phyloP scores from a whole-genome alignment of 2,888 invertebrate genomes.

The Nemapogon koenigi region DNA sequence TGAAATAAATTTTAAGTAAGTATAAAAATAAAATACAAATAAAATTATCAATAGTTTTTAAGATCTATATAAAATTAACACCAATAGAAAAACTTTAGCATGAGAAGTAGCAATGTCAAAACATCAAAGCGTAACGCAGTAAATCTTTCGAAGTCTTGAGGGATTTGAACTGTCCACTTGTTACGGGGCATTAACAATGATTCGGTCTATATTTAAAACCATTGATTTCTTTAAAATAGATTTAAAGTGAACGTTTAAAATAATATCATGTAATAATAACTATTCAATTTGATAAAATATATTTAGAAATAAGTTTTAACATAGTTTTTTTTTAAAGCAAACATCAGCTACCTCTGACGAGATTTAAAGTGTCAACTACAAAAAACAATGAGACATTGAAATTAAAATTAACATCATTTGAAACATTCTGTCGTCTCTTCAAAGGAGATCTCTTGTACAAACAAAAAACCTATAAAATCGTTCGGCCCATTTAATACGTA shows the following conservation, averaged over 20 bases:
- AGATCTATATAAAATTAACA: conserved; percentile 27
- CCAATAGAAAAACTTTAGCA: conserved; percentile 28
- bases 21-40: conserved; percentile 1
- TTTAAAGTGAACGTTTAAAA: too few relatives aligned
- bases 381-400: conserved; percentile 26
- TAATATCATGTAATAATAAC: too few relatives aligned
- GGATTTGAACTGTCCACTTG: conserved; percentile 50
- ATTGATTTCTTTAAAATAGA: too few relatives aligned
- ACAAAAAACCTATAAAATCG: conserved; percentile 47
- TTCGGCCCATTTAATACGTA: conserved; percentile 60
- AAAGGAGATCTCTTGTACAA: conserved; percentile 30
- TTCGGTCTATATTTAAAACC: conserved; percentile 32
- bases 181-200: conserved; percentile 46
- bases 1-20: conserved; percentile 6
- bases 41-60: conserved; percentile 12
- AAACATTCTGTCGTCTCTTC: conserved; percentile 32
- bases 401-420: conserved; percentile 32
- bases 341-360: conserved; percentile 8
- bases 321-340: conserved; percentile 25
- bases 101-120: conserved; percentile 32
- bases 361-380: conserved; percentile 9
- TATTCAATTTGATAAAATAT: too few relatives aligned
- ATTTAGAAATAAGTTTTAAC: too few relatives aligned
- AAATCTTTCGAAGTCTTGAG: conserved; percentile 46
- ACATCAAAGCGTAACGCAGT: conserved; percentile 53